Conservation (phyloP, 2,113 vertebrate species). For the Tamias sibiricus region DNA sequence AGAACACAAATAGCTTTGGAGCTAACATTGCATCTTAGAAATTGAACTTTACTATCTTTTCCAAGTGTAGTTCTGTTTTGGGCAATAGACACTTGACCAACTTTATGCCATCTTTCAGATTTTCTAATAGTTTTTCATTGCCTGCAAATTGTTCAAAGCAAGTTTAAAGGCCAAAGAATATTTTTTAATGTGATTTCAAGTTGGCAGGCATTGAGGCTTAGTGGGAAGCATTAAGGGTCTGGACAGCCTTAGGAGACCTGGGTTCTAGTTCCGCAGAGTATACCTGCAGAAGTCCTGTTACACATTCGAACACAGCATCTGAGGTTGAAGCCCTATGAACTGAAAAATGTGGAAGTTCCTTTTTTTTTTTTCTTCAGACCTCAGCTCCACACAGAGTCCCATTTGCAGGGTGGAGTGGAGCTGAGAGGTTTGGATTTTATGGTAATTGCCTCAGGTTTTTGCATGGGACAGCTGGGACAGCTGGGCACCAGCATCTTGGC, state of each 20-base stretch:
- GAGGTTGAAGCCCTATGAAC: neutral
- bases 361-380: neutral
- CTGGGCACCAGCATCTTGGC: neutral
- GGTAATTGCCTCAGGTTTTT: neutral
- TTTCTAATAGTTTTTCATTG: conserved; percentile 48
- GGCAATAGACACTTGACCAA: neutral
- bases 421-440: neutral
- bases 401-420: neutral
- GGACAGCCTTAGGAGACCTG: neutral
- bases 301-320: neutral
- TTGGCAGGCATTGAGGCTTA: conserved; percentile 2
- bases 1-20: conserved; percentile 1
- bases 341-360: neutral
- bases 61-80: conserved; percentile 54
- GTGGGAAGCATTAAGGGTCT: neutral
- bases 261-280: neutral
- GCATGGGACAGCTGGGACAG: neutral
- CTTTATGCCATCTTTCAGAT: neutral
- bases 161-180: conserved; percentile 33
- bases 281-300: neutral
- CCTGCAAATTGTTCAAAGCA: conserved; percentile 54
- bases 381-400: neutral
- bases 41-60: conserved; percentile 45
- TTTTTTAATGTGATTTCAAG: conserved; percentile 48
- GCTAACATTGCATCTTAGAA: neutral